Evolutionary conservation across 2,113 vertebrate genomes (phyloP).

Genomic region (Coreoperca whiteheadi): DNA sequence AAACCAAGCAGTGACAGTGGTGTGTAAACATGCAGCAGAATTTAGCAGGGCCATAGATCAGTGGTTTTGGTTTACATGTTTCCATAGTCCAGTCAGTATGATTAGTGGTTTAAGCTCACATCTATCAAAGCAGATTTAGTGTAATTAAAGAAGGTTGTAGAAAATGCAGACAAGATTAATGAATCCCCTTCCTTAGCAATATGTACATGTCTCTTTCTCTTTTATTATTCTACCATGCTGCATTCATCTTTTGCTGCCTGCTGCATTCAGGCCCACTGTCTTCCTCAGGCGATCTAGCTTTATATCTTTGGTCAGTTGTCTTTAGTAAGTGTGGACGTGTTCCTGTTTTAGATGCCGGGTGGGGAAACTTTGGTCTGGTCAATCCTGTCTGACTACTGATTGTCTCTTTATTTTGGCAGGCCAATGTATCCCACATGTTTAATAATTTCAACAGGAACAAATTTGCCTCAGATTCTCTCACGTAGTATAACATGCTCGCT

Average conservation of each 20-base stretch:
- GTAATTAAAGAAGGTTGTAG: conserved; percentile 32
- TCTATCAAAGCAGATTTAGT: conserved; percentile 32
- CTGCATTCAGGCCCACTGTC: conserved; percentile 3
- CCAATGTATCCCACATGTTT: not conserved
- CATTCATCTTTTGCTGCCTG: conserved; percentile 39
- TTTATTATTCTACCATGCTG: conserved; percentile 14
- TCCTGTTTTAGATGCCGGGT: not conserved
- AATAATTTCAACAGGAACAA: not conserved
- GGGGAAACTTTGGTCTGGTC: not conserved
- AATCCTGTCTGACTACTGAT: not conserved
- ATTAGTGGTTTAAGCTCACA: conserved; percentile 35
- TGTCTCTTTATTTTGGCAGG: not conserved
- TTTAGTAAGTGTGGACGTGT: not conserved
- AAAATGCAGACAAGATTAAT: conserved; percentile 50
- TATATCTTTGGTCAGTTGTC: not conserved
- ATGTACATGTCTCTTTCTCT: conserved; percentile 25
- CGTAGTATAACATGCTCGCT: not conserved
- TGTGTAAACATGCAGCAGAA: conserved; percentile 2
- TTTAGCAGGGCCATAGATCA: conserved; percentile 9
- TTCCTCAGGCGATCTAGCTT: not conserved
- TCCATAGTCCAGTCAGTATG: conserved; percentile 17
- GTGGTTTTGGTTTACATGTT: conserved; percentile 14
- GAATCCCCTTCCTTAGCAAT: conserved; percentile 14
- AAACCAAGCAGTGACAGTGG: not conserved
- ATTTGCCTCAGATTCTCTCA: not conserved